phyloP scores from a whole-genome alignment of 2,888 invertebrate species.

The Spisula subtruncata region DNA sequence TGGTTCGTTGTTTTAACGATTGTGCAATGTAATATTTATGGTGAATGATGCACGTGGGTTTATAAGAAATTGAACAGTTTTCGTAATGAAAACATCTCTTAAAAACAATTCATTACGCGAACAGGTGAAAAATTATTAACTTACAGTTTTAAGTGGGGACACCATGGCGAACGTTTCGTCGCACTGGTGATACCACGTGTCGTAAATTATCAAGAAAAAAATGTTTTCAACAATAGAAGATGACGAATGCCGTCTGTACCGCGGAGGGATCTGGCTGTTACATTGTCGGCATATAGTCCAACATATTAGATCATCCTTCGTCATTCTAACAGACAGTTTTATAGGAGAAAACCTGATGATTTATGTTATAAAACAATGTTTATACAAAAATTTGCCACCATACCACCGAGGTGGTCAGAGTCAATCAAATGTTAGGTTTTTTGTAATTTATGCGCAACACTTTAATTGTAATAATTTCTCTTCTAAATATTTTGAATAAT shows the following conservation, averaged over 20 bases:
- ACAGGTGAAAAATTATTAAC: constrained; percentile 7
- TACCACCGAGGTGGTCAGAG: constrained; percentile 31
- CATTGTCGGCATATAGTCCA: constrained; percentile 7
- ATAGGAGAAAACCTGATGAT: constrained; percentile 29
- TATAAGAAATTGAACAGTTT: no score
- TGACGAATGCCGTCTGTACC: constrained; percentile 36
- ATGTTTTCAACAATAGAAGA: constrained; percentile 26
- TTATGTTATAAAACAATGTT: constrained; percentile 35
- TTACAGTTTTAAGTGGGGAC: background rate
- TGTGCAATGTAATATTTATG: no score
- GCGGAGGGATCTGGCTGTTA: constrained; percentile 7
- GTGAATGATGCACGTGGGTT: no score
- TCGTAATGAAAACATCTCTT: background rate
- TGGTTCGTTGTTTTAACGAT: no score
- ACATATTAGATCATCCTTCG: constrained; percentile 45
- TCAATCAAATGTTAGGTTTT: constrained; percentile 10
- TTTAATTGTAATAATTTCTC: background rate
- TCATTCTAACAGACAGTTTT: constrained; percentile 46
- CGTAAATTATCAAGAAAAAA: constrained; percentile 43
- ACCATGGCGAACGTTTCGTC: background rate
- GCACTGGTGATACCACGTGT: background rate
- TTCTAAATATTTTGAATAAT: background rate
- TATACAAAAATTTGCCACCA: constrained; percentile 19
- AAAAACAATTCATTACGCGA: constrained; percentile 7
- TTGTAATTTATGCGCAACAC: constrained; percentile 8